Evolutionary conservation across 2,888 invertebrate genomes (phyloP), one percentile per base, ranked within the genome.

Genomic region (Stenotaenia linearis): DNA sequence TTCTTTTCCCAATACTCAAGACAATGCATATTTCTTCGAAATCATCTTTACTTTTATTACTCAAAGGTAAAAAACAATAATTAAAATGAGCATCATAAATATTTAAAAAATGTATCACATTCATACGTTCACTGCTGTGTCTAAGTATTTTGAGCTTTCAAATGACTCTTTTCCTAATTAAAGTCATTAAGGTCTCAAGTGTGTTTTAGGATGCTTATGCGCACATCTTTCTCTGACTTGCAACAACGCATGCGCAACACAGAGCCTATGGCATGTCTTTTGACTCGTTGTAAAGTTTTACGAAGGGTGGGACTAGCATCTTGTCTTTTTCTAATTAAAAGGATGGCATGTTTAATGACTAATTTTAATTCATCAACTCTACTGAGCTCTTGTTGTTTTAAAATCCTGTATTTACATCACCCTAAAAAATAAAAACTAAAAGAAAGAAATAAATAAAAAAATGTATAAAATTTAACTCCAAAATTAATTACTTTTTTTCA

Each of bases 181-280:
- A 75, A 75, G 35, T 75, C 75, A 75, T 75, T 75, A 75, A 61
- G 61, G 61, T 61, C 61, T 61, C 61, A 61, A 61, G 61, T 61
- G 61, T 61, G 61, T 61, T 61, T 61, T 61, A 61, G 61, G 61
- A 61, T 61, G 28, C 25, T 61, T 61, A 61, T 61, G 61, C 61
- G 61, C 61, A 25, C 61, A 61, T 61, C 61, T 25, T 25, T 61
- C 23, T 23, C 25, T 25, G 1, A 23, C 61, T 61, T 25, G 23
- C 25, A 61, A 12, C 23, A 23, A 15, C 25, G 61, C 61, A 61
- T 61, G 61, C 61, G 61, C 25, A 21, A 61, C 25, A 23, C 25
- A 61, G 7, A 61, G 61, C 61, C 61, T 61, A 61, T 61, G 61
- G 61, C 61, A 61, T 12, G 61, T 61, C 61, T 61, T 25, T 61